These are phyloP conservation scores for Rhinoderma darwinii DNA, from an alignment of 2,113 vertebrate species.

Conservation along the genomic window DNA sequence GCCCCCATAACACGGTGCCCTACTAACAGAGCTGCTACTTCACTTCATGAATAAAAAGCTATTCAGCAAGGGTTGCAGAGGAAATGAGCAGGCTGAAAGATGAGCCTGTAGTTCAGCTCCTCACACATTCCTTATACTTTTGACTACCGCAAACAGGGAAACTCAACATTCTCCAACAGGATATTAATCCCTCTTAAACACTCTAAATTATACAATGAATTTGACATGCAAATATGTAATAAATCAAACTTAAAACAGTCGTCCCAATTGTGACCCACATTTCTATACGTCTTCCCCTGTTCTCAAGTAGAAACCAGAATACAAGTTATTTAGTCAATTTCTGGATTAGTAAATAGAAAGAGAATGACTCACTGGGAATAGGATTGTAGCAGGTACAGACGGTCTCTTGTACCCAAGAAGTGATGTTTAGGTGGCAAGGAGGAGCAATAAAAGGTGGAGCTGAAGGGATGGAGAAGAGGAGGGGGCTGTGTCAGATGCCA, in stretches of 20 bases:
- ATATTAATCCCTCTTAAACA: neutral
- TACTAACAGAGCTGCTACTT: neutral
- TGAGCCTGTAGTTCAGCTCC: neutral
- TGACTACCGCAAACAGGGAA: neutral
- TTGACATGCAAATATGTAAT: neutral
- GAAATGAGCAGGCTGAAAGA: constrained; percentile 41
- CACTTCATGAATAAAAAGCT: constrained; percentile 31
- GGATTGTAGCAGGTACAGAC: neutral
- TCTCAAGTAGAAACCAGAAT: neutral
- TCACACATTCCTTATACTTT: constrained; percentile 12
- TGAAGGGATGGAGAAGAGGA: constrained; percentile 57
- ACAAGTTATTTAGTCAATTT: neutral
- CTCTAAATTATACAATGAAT: too few relatives aligned
- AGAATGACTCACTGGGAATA: neutral
- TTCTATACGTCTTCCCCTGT: neutral
- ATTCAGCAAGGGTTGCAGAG: constrained; percentile 26
- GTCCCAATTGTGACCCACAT: neutral
- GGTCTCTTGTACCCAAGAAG: neutral
- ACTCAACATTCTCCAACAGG: neutral
- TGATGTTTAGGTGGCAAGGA: neutral
- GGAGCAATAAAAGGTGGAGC: neutral
- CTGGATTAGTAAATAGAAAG: neutral
- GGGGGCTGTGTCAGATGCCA: constrained; percentile 48
- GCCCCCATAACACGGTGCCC: neutral
- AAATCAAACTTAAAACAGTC: neutral